Evolutionary conservation across 2,888 invertebrate species (phyloP).

Genomic region (Ametastegia equiseti): DNA sequence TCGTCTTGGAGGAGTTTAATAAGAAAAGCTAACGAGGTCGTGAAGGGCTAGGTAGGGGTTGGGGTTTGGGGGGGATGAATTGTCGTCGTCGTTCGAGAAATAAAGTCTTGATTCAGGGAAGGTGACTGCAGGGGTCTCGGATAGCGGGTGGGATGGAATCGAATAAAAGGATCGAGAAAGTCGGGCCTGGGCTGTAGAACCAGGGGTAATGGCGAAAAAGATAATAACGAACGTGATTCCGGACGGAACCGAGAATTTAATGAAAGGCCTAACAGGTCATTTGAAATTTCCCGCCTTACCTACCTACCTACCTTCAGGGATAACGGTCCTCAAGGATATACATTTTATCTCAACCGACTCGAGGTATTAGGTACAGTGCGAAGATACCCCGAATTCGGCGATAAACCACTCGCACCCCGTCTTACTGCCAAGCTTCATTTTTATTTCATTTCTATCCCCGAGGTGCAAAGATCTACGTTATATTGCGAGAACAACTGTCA

Average conservation of each 20-base stretch:
- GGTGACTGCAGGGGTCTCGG: neutral
- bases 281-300: slow-evolving; percentile 41
- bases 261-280: slow-evolving; percentile 42
- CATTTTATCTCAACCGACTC: neutral
- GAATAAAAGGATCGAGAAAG: slow-evolving; percentile 24
- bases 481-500: neutral
- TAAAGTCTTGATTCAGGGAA: slow-evolving; percentile 9
- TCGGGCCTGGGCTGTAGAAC: neutral
- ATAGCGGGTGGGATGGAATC: slow-evolving; percentile 4
- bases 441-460: neutral
- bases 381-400: neutral
- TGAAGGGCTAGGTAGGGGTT: neutral
- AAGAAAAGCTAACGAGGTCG: slow-evolving; percentile 12
- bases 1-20: neutral
- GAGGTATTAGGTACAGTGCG: neutral
- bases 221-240: slow-evolving; percentile 45
- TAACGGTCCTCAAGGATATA: slow-evolving; percentile 18
- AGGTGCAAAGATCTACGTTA: too few species aligned
- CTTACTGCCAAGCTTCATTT: neutral
- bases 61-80: neutral
- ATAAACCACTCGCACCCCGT: neutral
- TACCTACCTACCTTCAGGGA: neutral
- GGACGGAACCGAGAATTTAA: slow-evolving; percentile 36
- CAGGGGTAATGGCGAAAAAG: slow-evolving; percentile 42
- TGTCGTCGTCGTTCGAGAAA: slow-evolving; percentile 19